phyloP scores from a whole-genome alignment of 2,888 invertebrate genomes.

The Hedya salicella region DNA sequence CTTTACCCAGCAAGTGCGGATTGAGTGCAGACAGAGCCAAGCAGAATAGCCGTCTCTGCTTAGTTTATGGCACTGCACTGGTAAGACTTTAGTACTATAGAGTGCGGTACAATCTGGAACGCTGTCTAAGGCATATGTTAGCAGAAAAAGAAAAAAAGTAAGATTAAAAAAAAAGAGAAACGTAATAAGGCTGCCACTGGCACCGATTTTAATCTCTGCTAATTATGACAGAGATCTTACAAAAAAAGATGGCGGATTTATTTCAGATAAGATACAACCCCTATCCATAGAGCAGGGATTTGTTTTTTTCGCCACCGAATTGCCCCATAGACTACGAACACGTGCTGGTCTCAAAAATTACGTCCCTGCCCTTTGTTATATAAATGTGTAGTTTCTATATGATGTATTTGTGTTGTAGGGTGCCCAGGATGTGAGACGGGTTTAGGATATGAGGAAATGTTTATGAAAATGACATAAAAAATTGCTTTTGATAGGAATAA shows the following conservation, averaged over 20 bases:
- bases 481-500: no score
- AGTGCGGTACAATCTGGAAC: no score
- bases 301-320: slow-evolving; percentile 67
- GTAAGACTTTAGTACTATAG: no score
- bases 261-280: slow-evolving; percentile 31
- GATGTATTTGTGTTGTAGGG: slow-evolving; percentile 59
- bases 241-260: slow-evolving; percentile 20
- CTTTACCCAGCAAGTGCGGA: no score
- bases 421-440: slow-evolving; percentile 46
- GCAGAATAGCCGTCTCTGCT: no score
- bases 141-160: not conserved
- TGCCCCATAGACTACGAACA: slow-evolving; percentile 69
- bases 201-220: slow-evolving; percentile 19
- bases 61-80: no score
- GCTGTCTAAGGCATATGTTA: no score
- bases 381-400: slow-evolving; percentile 58
- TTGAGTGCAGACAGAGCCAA: no score
- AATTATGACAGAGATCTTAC: slow-evolving; percentile 3
- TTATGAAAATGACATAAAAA: not conserved
- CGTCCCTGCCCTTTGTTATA: slow-evolving; percentile 60
- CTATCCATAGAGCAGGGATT: slow-evolving; percentile 51
- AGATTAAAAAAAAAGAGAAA: not conserved
- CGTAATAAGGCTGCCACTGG: not conserved
- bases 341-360: slow-evolving; percentile 77
- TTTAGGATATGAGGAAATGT: slow-evolving; percentile 9